Conservation (phyloP, 2,797 vertebrate genomes). For the Psittacula derbiana region DNA sequence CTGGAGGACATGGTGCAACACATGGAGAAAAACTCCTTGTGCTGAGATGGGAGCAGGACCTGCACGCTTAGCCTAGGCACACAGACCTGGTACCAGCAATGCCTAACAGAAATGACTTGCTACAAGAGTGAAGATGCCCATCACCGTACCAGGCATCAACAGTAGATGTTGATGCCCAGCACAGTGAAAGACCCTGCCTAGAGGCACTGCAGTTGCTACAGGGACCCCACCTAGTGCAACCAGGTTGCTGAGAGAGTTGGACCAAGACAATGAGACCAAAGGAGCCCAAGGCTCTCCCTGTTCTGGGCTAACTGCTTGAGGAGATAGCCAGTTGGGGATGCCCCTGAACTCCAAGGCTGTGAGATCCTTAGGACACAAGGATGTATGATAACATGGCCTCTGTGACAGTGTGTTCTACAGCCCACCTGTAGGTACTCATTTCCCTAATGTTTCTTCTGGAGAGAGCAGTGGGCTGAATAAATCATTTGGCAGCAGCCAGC, state of each 20-base stretch:
- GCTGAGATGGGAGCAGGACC: accelerated
- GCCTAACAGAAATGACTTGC: background rate
- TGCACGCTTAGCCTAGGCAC: background rate
- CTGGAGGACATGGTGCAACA: background rate
- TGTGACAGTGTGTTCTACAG: background rate
- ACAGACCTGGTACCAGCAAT: background rate
- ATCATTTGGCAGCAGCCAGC: background rate
- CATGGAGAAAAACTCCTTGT: background rate
- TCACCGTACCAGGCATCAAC: background rate
- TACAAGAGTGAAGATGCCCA: background rate
- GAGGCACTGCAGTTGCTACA: background rate
- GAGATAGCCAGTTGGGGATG: background rate
- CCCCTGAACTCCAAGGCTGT: background rate
- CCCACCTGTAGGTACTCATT: background rate
- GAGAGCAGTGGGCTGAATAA: background rate
- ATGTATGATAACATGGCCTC: accelerated
- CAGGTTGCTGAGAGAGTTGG: background rate
- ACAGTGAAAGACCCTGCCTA: background rate
- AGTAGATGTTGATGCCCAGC: background rate
- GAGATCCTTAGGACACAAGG: background rate
- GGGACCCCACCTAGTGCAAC: background rate
- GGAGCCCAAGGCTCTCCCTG: background rate
- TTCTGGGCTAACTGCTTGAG: background rate
- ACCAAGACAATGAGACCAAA: background rate
- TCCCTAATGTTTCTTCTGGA: background rate